A percentile compares a stretch with the other conserved stretches of the same genome.
These are phyloP conservation scores for Chrysemys picta DNA, from an alignment of 2,113 vertebrate species.

Conservation along the genomic window DNA sequence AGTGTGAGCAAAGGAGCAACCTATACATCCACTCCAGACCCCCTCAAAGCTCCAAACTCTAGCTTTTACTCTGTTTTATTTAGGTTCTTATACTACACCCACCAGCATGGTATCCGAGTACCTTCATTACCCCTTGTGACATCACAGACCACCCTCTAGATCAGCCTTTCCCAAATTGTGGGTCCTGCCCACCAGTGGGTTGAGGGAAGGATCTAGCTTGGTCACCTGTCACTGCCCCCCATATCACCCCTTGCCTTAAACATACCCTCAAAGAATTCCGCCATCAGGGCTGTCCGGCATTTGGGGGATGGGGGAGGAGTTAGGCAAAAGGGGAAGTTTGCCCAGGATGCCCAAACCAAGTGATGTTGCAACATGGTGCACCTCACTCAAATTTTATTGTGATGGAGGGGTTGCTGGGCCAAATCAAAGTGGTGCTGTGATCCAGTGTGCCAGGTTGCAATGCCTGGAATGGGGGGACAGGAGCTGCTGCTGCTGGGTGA, in stretches of 20 bases:
- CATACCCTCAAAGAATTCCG: not conserved
- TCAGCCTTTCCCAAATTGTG: not conserved
- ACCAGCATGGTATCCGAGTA: not conserved
- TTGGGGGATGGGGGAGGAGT: not conserved
- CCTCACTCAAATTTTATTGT: not conserved
- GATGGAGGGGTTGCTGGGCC: not conserved
- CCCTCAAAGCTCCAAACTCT: not conserved
- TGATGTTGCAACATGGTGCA: not conserved
- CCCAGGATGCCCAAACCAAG: not conserved
- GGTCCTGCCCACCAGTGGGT: too few species aligned
- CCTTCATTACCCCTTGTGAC: too few species aligned
- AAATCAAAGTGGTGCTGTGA: not conserved
- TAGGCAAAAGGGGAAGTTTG: not conserved
- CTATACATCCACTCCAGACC: not conserved
- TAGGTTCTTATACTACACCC: not conserved
- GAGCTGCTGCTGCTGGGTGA: not conserved
- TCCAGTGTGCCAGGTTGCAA: not conserved
- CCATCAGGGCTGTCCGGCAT: not conserved
- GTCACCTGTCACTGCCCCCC: not conserved
- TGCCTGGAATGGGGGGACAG: not conserved
- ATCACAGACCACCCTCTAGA: not conserved
- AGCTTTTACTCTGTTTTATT: not conserved
- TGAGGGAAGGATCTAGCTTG: not conserved
- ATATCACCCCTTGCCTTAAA: not conserved
- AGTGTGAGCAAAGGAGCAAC: not conserved